Conservation (phyloP, 1,140 invertebrate genomes). For the Riptortus pedestris region DNA sequence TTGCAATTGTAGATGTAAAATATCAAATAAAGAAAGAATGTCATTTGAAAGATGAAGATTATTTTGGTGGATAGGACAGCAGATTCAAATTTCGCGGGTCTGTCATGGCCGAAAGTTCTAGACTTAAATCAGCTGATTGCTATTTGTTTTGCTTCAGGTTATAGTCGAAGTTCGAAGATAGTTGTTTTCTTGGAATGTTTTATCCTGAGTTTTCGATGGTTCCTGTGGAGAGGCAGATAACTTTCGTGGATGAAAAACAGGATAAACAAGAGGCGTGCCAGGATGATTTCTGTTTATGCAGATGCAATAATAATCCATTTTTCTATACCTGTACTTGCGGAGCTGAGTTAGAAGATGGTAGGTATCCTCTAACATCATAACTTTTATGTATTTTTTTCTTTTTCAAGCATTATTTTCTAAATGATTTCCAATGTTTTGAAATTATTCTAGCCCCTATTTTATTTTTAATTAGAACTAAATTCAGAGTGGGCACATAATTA, state of each 20-base stretch:
- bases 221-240: slow-evolving; percentile 12
- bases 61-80: too few relatives aligned
- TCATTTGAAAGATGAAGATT: too few relatives aligned
- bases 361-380: neutral
- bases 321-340: slow-evolving; percentile 13
- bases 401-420: too few relatives aligned
- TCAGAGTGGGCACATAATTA: too few relatives aligned
- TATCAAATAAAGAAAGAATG: too few relatives aligned
- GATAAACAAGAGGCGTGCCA: neutral
- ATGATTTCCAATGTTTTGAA: too few relatives aligned
- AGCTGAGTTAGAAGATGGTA: slow-evolving; percentile 17
- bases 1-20: too few relatives aligned
- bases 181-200: neutral
- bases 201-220: slow-evolving; percentile 8
- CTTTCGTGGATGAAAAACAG: slow-evolving; percentile 2
- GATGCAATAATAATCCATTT: neutral
- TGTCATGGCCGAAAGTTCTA: neutral
- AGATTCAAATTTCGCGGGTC: slow-evolving; percentile 7
- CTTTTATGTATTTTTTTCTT: neutral
- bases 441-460: too few relatives aligned
- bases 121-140: slow-evolving; percentile 4
- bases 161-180: neutral
- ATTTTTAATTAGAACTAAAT: too few relatives aligned
- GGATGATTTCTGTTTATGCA: slow-evolving; percentile 17
- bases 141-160: slow-evolving; percentile 18